phyloP scores from a whole-genome alignment of 1,140 invertebrate genomes.

The Papilio polytes region DNA sequence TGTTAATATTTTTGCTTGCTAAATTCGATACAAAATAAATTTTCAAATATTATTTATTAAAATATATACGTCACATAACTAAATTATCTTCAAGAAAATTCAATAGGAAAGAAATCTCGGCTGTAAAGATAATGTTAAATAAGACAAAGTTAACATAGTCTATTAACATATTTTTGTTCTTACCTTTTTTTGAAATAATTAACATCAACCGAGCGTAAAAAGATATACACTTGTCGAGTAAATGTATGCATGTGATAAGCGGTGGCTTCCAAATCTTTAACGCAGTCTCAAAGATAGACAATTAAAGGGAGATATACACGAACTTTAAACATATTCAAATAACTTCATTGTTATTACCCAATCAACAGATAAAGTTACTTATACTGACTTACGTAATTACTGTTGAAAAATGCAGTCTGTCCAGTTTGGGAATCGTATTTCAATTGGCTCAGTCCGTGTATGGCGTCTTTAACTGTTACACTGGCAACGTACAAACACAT shows the following conservation, averaged over 20 bases:
- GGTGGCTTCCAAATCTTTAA: slow-evolving; percentile 1
- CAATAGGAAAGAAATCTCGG: not conserved
- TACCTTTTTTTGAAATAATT: slow-evolving; percentile 12
- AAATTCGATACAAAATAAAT: no score
- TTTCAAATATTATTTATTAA: no score
- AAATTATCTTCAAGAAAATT: not conserved
- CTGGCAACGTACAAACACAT: slow-evolving; percentile 7
- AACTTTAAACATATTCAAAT: not conserved
- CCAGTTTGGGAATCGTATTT: not conserved
- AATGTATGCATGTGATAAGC: slow-evolving; percentile 10
- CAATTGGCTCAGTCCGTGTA: not conserved
- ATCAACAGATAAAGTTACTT: not conserved
- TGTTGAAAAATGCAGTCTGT: not conserved
- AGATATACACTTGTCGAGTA: slow-evolving; percentile 2
- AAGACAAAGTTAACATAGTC: not conserved
- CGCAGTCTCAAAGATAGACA: not conserved
- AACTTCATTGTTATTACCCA: not conserved
- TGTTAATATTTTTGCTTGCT: no score
- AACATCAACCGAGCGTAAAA: slow-evolving; percentile 5
- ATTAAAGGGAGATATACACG: not conserved
- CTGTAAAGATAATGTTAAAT: not conserved
- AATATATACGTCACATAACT: no score
- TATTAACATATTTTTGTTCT: slow-evolving; percentile 4
- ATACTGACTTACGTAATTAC: not conserved
- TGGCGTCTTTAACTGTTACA: not conserved